Percentiles rank a stretch among this genome's conserved stretches.
phyloP scores from a whole-genome alignment of 2,888 invertebrate genomes.

The Platyscelio sp. region DNA sequence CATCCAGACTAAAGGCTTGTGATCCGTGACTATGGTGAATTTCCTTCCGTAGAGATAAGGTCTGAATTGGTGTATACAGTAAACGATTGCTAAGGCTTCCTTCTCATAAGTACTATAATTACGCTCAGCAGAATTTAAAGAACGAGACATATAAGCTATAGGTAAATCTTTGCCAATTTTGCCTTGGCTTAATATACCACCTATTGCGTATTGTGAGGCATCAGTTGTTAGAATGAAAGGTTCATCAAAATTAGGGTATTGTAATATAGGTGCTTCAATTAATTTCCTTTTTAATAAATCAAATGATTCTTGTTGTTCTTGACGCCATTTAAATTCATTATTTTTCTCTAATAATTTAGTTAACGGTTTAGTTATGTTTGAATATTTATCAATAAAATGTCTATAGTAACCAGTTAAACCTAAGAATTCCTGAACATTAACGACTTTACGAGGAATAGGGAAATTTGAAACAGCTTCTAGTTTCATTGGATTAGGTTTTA shows the following conservation, averaged over 20 bases:
- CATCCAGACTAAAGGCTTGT: background rate
- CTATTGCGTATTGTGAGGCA: background rate
- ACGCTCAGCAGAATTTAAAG: background rate
- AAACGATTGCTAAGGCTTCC: background rate
- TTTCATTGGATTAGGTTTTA: conserved; percentile 73
- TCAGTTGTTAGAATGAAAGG: background rate
- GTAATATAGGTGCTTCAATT: background rate
- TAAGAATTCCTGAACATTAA: conserved; percentile 64
- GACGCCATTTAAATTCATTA: background rate
- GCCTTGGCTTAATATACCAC: background rate
- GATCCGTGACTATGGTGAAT: background rate
- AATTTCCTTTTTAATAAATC: background rate
- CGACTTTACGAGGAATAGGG: conserved; percentile 35
- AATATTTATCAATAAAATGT: background rate
- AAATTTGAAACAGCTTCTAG: conserved; percentile 67
- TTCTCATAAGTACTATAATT: background rate
- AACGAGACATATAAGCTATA: background rate
- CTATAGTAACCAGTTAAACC: conserved; percentile 29
- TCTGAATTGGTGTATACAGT: background rate
- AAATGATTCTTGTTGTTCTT: background rate
- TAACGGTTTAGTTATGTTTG: background rate
- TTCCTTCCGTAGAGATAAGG: background rate
- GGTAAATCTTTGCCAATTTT: background rate
- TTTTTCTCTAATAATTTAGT: background rate
- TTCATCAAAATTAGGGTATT: background rate